Conservation (phyloP, 2,797 vertebrate genomes). For the Telmatherina bonti region DNA sequence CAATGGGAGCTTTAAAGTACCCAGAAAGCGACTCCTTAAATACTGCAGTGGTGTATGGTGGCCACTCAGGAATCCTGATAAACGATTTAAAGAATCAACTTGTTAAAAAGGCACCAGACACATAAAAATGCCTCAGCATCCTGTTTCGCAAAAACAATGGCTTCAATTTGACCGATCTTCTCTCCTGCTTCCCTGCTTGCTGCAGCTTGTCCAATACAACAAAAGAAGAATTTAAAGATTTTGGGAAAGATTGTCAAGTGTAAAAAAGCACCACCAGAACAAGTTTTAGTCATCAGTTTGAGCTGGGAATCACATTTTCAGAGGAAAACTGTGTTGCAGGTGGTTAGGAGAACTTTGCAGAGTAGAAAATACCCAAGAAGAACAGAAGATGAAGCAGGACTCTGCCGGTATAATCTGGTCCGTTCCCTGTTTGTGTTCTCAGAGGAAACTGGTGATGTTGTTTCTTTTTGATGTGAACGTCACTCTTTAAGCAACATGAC, state of each 20-base stretch:
- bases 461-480: constrained; percentile 45
- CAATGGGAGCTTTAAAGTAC: constrained; percentile 34
- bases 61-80: constrained; percentile 36
- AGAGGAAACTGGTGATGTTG: constrained; percentile 44
- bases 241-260: background rate
- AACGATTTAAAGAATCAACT: constrained; percentile 21
- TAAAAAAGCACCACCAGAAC: background rate
- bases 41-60: constrained; percentile 60
- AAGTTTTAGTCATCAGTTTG: constrained; percentile 18
- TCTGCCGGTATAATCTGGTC: constrained; percentile 25
- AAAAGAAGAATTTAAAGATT: constrained; percentile 1
- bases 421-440: constrained; percentile 29
- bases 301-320: constrained; percentile 40
- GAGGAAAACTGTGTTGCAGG: constrained; percentile 19
- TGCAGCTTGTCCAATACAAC: constrained; percentile 9
- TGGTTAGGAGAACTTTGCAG: constrained; percentile 10
- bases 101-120: constrained; percentile 46
- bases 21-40: constrained; percentile 48
- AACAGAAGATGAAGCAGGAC: constrained; percentile 2
- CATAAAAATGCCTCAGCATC: constrained; percentile 62
- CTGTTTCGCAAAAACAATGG: constrained; percentile 65
- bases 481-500: constrained; percentile 35
- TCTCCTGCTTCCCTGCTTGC: constrained; percentile 15
- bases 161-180: constrained; percentile 53
- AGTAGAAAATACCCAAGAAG: constrained; percentile 22